These are phyloP conservation scores for Dipodomys spectabilis DNA, from an alignment of 2,113 vertebrate genomes.

Conservation along the genomic window DNA sequence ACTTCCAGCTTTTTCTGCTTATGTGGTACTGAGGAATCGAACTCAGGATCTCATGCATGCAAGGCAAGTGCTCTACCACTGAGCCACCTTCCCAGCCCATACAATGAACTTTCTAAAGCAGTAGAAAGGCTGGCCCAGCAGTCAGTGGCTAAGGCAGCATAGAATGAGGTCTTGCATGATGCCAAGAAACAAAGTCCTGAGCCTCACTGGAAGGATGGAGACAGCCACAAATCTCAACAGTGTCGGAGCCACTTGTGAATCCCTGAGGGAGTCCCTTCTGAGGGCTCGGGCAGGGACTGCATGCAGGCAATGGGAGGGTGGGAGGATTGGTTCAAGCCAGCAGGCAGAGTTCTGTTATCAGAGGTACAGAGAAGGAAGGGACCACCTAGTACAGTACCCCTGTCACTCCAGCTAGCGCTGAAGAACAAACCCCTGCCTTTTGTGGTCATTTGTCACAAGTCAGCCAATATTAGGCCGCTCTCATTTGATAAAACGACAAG, in stretches of 20 bases:
- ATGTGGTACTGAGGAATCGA: too few species aligned
- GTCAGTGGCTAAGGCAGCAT: background rate
- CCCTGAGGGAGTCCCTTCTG: background rate
- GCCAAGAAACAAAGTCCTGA: too few species aligned
- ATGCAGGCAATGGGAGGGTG: background rate
- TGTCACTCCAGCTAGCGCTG: background rate
- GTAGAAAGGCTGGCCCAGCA: background rate
- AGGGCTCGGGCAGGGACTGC: background rate
- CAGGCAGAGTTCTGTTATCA: background rate
- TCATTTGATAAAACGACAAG: background rate
- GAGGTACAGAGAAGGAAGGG: accelerated
- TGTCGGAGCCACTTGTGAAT: background rate
- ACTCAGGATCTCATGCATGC: too few species aligned
- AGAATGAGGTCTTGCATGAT: too few species aligned
- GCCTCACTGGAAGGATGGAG: too few species aligned
- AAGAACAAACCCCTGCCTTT: background rate
- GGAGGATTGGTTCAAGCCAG: background rate
- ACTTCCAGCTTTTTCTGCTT: too few species aligned
- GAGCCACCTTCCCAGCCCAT: too few species aligned
- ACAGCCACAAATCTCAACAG: background rate
- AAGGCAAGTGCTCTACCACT: too few species aligned
- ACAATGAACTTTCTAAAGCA: background rate
- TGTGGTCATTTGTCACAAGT: background rate
- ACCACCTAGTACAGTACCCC: background rate
- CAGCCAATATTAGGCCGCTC: background rate